Base-by-base conservation (phyloP, 2,113 vertebrate species). In the Nibea coibor region DNA sequence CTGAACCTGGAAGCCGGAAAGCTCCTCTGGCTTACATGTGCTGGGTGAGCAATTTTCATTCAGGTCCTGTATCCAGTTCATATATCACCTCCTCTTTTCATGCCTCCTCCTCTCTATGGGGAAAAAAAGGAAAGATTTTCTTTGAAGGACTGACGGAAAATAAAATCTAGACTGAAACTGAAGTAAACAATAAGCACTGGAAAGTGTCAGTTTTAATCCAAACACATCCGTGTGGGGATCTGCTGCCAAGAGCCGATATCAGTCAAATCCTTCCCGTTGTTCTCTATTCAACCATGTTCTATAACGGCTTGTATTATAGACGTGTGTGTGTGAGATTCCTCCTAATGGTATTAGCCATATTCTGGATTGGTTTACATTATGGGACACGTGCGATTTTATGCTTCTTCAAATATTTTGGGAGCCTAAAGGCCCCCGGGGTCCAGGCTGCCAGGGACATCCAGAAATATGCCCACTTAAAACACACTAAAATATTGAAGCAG, bases 391-490 rank as follows among this genome's bases (percentile, higher is more conserved):
- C 19, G 12, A 31, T 87, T 81, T 83, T 87, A 81, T 83, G 57
- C 58, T 73, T 82, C 81, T 65, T 85, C 80, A 87, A 84, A 85
- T 85, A 84, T 90, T 88, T 86, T 75, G 75, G 82, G 59, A 87
- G 56, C 72, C 75, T 64, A 80, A 74, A 86, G 72, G 56, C 51
- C 80, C 68, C 86, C 50, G 12, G 73, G 74, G 67, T 71, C 65
- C 65, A 14, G 26, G 28, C 73, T 88, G 84, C 76, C 82, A 82
- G 78, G 61, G 83, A 74, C 82, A 43, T 69, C 59, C 50, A 88
- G 81, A 92, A 88, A 88, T 85, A 89, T 80, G 78, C 66, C 80
- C 50, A 42, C 78, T 92, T 91, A 88, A 91, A 88, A 89, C 75
- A 67, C 75, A 76, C 67, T 89, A 85, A 88, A 89, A 84, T 87